Base-by-base conservation (phyloP, 2,797 vertebrate species). In the Setipinna tenuifilis region DNA sequence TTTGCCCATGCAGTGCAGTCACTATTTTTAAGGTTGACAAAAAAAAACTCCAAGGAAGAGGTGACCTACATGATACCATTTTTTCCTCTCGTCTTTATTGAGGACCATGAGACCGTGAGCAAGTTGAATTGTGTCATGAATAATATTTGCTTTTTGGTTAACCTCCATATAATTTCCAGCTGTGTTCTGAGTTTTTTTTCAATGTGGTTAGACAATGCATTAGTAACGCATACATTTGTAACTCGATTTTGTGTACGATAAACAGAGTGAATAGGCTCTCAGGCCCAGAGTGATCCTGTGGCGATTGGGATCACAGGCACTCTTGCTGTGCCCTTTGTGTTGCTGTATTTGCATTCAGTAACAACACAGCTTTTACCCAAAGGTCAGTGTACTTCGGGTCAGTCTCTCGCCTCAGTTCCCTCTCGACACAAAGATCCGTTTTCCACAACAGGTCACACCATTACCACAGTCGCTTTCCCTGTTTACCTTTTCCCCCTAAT, bases 361-460 rank as follows among this genome's bases (percentile, higher is more conserved):
- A 78, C 71, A 78, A 44, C 35, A 44, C 35, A 35, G 31, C 71
- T 78, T 78, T 78, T 78, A 41, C 71, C 44, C 6, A 78, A 78
- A 78, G 71, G 71, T 78, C 71, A 44, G 71, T 78, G 71, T 78
- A 44, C 71, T 78, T 78, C 71, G 44, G 71, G 71, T 78, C 71
- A 44, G 16, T 19, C 17, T 35, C 19, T 11, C 17, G 35, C 71
- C 71, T 78, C 35, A 78, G 71, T 78, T 78, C 71, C 71, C 35
- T 78, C 35, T 78, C 44, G 71, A 44, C 31, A 78, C 35, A 17
- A 78, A 44, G 16, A 35, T 44, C 71, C 71, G 28, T 75, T 35
- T 78, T 78, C 17, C 71, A 28, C 35, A 19, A 41, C 31, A 78
- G 71, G 71, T 44, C 71, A 78, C 16, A 78, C 14, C 17, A 6